Base-by-base conservation (phyloP, 1,140 invertebrate genomes). In the Drosophila malerkotliana region DNA sequence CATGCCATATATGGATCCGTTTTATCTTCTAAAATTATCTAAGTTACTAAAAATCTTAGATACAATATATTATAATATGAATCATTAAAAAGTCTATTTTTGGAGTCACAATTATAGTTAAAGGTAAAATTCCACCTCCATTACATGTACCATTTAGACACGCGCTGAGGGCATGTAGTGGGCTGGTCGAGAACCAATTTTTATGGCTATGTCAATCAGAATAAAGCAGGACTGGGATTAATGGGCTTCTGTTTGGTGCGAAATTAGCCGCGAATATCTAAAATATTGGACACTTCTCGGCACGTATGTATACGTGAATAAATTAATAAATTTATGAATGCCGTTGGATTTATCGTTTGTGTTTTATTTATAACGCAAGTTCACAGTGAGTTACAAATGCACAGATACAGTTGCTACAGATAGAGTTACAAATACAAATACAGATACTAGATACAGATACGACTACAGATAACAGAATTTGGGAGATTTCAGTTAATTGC, bases 401-500 rank as follows among this genome's bases (percentile, higher is more conserved):
- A 84, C 58, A 44, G 41, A 63, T 57, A 54, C 52, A 68, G 51
- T 41, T 5, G 64, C 21, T 60, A 60, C 37, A 74, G 52, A 45
- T 54, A 61, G 37, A 68, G 30, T 30, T 62, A 79, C 62, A 79
- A 47, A 61, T 63, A 64, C 55, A 59, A 60, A 74, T 44, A 44
- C 58, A 44, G 41, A 63, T 57, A 54, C 52, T 54, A 52, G 28
- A 62, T 76, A 61, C 45, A 24, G 41, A 44, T 44, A 44, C 14
- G 41, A 44, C 41, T 18, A 18, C 14, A 9, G 41, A 73, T 58
- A 58, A 59, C 48, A 62, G 59, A 61, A 47, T 61, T 62, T n/a
- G 44, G 66, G 53, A 37, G 66, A 83, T 76, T 87, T 88, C 82
- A 87, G 82, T 87, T 87, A 87, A 87, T 82, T 51, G 53, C 71